Percentiles rank a stretch among this genome's conserved stretches.
phyloP scores from a whole-genome alignment of 1,140 invertebrate genomes.

The Psilanteris sp. region DNA sequence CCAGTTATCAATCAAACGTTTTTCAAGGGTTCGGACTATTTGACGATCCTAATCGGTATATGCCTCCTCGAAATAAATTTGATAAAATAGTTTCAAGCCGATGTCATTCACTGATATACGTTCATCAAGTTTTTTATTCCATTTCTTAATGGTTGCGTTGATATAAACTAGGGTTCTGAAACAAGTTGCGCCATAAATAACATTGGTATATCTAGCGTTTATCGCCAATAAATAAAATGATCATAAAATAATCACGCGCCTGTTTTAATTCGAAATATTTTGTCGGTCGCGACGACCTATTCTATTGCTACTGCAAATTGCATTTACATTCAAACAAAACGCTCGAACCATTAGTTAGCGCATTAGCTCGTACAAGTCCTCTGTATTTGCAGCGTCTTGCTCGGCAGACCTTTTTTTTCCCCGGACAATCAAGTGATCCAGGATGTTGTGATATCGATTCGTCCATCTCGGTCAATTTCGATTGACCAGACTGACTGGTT shows the following conservation, averaged over 20 bases:
- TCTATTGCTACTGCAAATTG: slow-evolving; percentile 6
- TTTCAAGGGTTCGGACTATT: slow-evolving; percentile 22
- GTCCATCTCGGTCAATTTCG: slow-evolving; percentile 33
- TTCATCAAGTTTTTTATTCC: not conserved
- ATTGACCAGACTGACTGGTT: slow-evolving; percentile 42
- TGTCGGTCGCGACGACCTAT: no score
- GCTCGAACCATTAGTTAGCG: slow-evolving; percentile 5
- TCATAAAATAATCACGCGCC: no score
- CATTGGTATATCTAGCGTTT: not conserved
- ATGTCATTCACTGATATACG: slow-evolving; percentile 1
- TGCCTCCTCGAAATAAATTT: slow-evolving; percentile 20
- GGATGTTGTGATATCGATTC: slow-evolving; percentile 46
- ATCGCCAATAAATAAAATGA: not conserved
- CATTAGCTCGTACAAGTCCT: slow-evolving; percentile 16
- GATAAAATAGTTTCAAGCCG: slow-evolving; percentile 19
- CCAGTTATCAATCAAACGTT: slow-evolving; percentile 46
- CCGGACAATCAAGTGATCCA: slow-evolving; percentile 22
- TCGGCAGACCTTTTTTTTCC: slow-evolving; percentile 7
- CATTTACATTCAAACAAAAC: slow-evolving; percentile 14
- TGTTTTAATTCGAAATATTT: no score
- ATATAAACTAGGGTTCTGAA: slow-evolving; percentile 1
- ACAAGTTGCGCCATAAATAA: not conserved
- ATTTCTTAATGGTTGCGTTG: not conserved
- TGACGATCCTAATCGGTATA: slow-evolving; percentile 24
- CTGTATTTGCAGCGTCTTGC: slow-evolving; percentile 5